Evolutionary conservation across 2,797 vertebrate species (phyloP).

Genomic region (Leptodactylus fallax): DNA sequence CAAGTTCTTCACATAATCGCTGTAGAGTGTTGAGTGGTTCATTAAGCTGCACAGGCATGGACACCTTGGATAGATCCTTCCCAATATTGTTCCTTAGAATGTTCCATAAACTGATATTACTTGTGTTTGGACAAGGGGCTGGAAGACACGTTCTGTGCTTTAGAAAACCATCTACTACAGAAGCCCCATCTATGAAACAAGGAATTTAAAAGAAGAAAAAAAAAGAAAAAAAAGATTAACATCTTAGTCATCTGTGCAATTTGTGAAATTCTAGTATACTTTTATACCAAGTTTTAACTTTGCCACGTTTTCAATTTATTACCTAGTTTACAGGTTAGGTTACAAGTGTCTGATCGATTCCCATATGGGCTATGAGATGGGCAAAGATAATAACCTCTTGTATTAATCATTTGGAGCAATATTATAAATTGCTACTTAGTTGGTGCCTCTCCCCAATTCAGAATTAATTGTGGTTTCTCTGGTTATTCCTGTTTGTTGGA

Average conservation of each 20-base stretch:
- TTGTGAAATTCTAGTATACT: no score
- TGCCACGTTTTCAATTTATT: no score
- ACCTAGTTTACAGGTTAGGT: no score
- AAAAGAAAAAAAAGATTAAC: not conserved
- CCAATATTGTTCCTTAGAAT: constrained; percentile 97
- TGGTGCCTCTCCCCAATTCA: no score
- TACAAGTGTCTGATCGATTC: no score
- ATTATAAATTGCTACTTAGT: no score
- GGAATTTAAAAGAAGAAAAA: not conserved
- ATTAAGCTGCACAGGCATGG: constrained; percentile 95
- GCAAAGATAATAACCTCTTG: no score
- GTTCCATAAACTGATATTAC: constrained; percentile 94
- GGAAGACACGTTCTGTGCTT: constrained; percentile 83
- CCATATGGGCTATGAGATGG: no score
- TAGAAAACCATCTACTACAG: constrained; percentile 67
- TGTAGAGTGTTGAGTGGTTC: constrained; percentile 96
- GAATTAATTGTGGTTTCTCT: no score
- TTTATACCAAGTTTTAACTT: no score
- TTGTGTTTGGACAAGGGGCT: constrained; percentile 85
- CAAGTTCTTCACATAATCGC: constrained; percentile 94
- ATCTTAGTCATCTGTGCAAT: not conserved
- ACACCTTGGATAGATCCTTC: constrained; percentile 96
- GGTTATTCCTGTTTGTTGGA: no score
- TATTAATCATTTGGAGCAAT: no score
- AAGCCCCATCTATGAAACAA: constrained; percentile 70